Evolutionary conservation across 2,888 invertebrate genomes (phyloP).

Genomic region (Amphipoea lucens): DNA sequence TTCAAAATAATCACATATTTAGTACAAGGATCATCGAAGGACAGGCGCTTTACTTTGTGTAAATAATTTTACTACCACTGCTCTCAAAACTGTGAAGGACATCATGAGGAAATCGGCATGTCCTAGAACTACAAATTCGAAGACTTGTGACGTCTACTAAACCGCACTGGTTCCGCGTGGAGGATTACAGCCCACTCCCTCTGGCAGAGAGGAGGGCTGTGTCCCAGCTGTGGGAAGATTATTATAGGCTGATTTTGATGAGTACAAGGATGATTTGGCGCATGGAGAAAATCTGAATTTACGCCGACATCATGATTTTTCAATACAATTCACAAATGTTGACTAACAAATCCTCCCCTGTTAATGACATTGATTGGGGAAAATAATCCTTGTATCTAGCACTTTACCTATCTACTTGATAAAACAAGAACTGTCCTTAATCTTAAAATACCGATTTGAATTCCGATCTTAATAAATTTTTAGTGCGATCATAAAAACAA

Average conservation of each 20-base stretch:
- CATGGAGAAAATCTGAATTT: not conserved
- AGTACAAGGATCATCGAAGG: too few relatives aligned
- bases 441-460: slow-evolving; percentile 45
- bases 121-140: too few relatives aligned
- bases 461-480: slow-evolving; percentile 62
- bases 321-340: not conserved
- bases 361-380: not conserved
- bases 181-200: too few relatives aligned
- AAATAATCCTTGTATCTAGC: not conserved
- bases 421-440: not conserved
- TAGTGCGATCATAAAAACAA: slow-evolving; percentile 59
- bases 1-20: not conserved
- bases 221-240: too few relatives aligned
- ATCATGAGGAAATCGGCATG: too few relatives aligned
- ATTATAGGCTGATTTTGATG: too few relatives aligned
- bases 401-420: not conserved
- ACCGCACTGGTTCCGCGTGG: too few relatives aligned
- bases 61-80: too few relatives aligned
- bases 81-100: too few relatives aligned
- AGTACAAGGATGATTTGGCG: not conserved
- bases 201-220: too few relatives aligned
- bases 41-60: too few relatives aligned
- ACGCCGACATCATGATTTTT: not conserved
- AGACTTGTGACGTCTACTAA: too few relatives aligned
- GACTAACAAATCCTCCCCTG: not conserved